phyloP scores from a whole-genome alignment of 2,888 invertebrate species.

The Harmothoe impar region DNA sequence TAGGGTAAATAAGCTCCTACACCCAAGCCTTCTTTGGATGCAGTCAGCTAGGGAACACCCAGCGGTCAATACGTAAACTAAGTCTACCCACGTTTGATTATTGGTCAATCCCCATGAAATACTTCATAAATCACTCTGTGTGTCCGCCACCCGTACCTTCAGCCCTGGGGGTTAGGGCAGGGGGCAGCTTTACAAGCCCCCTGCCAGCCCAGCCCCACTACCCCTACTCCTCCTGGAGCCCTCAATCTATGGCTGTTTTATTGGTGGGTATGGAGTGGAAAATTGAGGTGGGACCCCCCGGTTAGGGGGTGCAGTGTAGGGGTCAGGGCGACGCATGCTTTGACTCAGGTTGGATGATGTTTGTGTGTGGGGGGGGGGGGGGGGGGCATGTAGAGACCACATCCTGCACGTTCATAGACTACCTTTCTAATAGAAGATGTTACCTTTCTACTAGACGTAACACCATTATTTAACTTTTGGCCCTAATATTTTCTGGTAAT shows the following conservation, averaged over 20 bases:
- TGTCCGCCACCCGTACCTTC: not conserved
- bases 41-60: not conserved
- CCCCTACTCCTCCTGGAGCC: not conserved
- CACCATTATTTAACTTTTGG: no score
- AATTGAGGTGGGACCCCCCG: not conserved
- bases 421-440: no score
- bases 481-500: no score
- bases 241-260: not conserved
- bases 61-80: slow-evolving; percentile 34
- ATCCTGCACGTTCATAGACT: no score
- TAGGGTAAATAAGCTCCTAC: no score
- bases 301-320: not conserved
- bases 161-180: not conserved
- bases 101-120: slow-evolving; percentile 34
- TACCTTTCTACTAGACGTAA: no score
- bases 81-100: slow-evolving; percentile 35
- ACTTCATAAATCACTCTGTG: not conserved
- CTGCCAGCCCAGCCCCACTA: not conserved
- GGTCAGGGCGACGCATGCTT: not conserved
- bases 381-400: no score
- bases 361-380: no score
- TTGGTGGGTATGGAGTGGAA: not conserved
- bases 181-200: not conserved
- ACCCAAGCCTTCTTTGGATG: no score
- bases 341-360: no score